Percentiles rank a stretch among this genome's conserved stretches.
Evolutionary conservation across 2,888 invertebrate species (phyloP).

Genomic region (Idaea straminata): DNA sequence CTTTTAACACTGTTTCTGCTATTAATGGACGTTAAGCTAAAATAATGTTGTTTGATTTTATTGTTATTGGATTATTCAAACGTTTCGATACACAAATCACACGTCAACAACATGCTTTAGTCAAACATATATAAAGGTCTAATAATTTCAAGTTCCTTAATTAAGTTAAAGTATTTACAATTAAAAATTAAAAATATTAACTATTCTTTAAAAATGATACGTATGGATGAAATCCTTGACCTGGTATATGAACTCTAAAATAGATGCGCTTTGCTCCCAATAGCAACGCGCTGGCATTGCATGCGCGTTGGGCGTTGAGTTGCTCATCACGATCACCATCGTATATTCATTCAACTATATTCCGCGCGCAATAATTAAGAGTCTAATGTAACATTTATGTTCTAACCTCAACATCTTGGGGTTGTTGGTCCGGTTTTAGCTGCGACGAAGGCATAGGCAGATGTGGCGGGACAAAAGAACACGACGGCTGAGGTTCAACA

Average conservation of each 20-base stretch:
- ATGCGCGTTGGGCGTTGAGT: slow-evolving; percentile 48
- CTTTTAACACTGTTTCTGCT: slow-evolving; percentile 42
- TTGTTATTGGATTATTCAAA: not conserved
- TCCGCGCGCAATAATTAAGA: slow-evolving; percentile 3
- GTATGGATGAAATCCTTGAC: slow-evolving; percentile 67
- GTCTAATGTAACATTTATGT: slow-evolving; percentile 22
- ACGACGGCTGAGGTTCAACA: slow-evolving; percentile 62
- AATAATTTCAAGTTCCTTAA: not conserved
- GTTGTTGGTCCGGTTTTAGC: slow-evolving; percentile 61
- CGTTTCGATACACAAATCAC: not conserved
- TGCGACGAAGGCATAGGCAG: slow-evolving; percentile 46
- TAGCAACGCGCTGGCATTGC: slow-evolving; percentile 58
- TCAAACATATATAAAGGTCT: not conserved
- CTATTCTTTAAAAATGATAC: slow-evolving; percentile 17
- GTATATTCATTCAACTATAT: slow-evolving; percentile 23
- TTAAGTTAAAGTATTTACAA: not conserved
- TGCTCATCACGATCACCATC: slow-evolving; percentile 15
- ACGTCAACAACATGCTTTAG: not conserved
- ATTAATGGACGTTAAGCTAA: slow-evolving; percentile 19
- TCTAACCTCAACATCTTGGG: slow-evolving; percentile 78
- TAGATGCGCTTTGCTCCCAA: slow-evolving; percentile 71
- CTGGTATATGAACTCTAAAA: slow-evolving; percentile 68
- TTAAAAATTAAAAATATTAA: not conserved
- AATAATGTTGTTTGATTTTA: not conserved
- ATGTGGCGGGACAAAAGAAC: slow-evolving; percentile 57